Evolutionary conservation across 2,113 vertebrate genomes (phyloP), one percentile per base, ranked within the genome.

Genomic region (Cavia porcellus): DNA sequence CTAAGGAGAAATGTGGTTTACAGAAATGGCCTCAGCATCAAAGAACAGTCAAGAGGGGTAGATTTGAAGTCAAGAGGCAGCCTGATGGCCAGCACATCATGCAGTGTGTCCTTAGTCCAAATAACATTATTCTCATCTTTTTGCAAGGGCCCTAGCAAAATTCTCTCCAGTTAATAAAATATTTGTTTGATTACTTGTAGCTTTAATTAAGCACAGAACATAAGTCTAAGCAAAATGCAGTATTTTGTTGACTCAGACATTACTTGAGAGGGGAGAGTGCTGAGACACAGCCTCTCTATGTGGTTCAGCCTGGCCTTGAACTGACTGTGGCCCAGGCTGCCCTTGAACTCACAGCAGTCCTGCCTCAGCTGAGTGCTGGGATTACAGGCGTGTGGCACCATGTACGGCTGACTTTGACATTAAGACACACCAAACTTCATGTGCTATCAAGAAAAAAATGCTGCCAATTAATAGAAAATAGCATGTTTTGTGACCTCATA

Each of bases 141-240:
- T 89, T 13, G 30, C 66, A 38, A 96, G 45, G 9, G 3, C 35
- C 12, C 84, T 68, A 87, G 38, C 83, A 91, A 8, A 84, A 5
- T 81, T 93, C 10, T 94, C 15, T 77, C 17, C 75, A 81, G 11
- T 85, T 91, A 59, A 28, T 70, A 91, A 92, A 92, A 80, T 96
- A 81, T 47, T 61, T 86, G 30, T 87, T 86, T 72, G 15, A 47
- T 75, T 94, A 32, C 13, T n/a, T 52, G 17, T 81, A 68, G 35
- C 3, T 85, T 84, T 89, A 82, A 89, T 94, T 89, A 80, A 92
- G 50, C 20, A 50, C 70, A 84, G 94, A 85, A 86, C 12, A 55
- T 80, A 3, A 20, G 5, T 92, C 68, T 62, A 32, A 70, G 80
- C 42, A 85, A 85, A 89, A 55, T 95, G 92, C 19, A 83, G 2